These are phyloP conservation scores for Haliclona indistincta DNA, from an alignment of 37 sponge, comb jelly and placozoan species.

Conservation along the genomic window DNA sequence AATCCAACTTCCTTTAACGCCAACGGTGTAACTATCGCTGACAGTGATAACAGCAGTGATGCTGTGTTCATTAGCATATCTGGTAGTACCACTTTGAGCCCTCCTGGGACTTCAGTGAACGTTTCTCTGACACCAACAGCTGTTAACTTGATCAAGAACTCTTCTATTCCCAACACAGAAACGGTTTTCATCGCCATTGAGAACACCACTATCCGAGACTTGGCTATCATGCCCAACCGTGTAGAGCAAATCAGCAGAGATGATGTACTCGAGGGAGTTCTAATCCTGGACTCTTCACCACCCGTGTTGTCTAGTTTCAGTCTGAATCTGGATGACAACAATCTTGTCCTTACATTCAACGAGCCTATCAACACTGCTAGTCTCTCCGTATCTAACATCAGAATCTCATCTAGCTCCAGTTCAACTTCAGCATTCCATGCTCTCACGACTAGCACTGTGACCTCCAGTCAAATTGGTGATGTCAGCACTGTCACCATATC, in stretches of 20 bases:
- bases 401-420: slow-evolving; percentile 5
- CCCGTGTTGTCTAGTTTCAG: slow-evolving; percentile 52
- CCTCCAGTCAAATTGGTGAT: slow-evolving; percentile 14
- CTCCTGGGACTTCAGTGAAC: slow-evolving; percentile 32
- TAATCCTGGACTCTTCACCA: slow-evolving; percentile 38
- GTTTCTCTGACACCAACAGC: slow-evolving; percentile 55
- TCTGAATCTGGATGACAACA: slow-evolving; percentile 65
- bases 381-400: slow-evolving; percentile 43
- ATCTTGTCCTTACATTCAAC: slow-evolving; percentile 67
- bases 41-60: slow-evolving; percentile 39
- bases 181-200: slow-evolving; percentile 46
- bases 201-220: slow-evolving; percentile 51
- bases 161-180: slow-evolving; percentile 16
- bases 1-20: slow-evolving; percentile 50
- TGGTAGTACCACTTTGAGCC: slow-evolving; percentile 37
- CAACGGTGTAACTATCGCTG: slow-evolving; percentile 61
- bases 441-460: slow-evolving; percentile 29
- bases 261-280: slow-evolving; percentile 47
- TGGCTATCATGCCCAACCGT: slow-evolving; percentile 62
- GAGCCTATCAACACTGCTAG: slow-evolving; percentile 49
- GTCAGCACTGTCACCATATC: slow-evolving; percentile 51
- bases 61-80: slow-evolving; percentile 58
- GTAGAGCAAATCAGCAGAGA: slow-evolving; percentile 36
- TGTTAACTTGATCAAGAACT: slow-evolving; percentile 65
- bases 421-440: slow-evolving; percentile 4